phyloP scores from a whole-genome alignment of 2,888 invertebrate genomes.

The Cosmia pyralina region DNA sequence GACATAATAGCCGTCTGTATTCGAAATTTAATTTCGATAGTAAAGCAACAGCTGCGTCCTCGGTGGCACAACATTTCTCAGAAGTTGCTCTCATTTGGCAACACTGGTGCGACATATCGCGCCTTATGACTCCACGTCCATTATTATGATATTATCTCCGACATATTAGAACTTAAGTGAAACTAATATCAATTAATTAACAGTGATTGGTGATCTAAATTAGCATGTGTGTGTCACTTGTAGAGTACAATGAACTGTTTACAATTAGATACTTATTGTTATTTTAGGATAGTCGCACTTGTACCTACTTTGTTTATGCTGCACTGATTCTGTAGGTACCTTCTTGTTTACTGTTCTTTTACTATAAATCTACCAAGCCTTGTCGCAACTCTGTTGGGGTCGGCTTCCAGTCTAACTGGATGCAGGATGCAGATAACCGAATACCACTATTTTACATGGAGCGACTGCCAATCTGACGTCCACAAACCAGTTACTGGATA shows the following conservation, averaged over 20 bases:
- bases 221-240: constrained; percentile 54
- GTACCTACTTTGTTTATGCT: too few relatives aligned
- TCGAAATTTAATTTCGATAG: constrained; percentile 55
- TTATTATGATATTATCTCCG: constrained; percentile 47
- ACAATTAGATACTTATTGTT: constrained; percentile 7
- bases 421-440: too few relatives aligned
- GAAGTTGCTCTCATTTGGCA: constrained; percentile 65
- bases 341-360: background rate
- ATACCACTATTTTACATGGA: too few relatives aligned
- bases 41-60: constrained; percentile 56
- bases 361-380: too few relatives aligned
- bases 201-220: constrained; percentile 47
- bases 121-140: constrained; percentile 47
- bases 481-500: too few relatives aligned
- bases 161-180: constrained; percentile 57
- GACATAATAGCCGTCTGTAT: constrained; percentile 24
- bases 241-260: constrained; percentile 35
- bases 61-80: constrained; percentile 55
- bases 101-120: constrained; percentile 49
- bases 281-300: constrained; percentile 7
- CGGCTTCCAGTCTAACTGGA: too few relatives aligned
- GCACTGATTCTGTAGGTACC: too few relatives aligned
- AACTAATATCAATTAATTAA: constrained; percentile 58
- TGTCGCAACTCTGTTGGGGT: too few relatives aligned
- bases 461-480: too few relatives aligned